Evolutionary conservation across 2,113 vertebrate genomes (phyloP), one percentile per base, ranked within the genome.

Genomic region (Crotalus viridis): DNA sequence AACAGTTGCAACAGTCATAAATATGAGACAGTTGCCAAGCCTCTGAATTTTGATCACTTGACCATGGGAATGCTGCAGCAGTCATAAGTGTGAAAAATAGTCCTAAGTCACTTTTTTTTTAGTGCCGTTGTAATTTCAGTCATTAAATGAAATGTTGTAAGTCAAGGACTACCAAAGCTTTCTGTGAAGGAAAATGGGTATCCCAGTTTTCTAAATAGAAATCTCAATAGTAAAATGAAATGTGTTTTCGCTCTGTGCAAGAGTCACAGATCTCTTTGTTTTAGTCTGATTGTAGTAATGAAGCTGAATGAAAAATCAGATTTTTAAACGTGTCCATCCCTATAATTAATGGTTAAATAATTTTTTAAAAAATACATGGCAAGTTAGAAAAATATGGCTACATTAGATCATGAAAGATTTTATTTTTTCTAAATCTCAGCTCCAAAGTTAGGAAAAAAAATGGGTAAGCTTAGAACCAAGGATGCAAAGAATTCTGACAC

Each of bases 401-500:
- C 22, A 54, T 26, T 12, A 64, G 8, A 12, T 39, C 28, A 51
- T 7, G 26, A 28, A n/a, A n/a, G 3, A 8, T 28, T 56, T 46
- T 5, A 12, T 51, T 85, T 56, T 28, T 13, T 28, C 17, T 48
- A n/a, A 85, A 39, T 13, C 55, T 51, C 88, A 85, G 56, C 46
- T 61, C 52, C 81, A 64, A 86, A 81, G 26, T 85, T 93, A 81
- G 74, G 64, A 59, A 81, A 85, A 92, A 92, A 89, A 61, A 85
- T 4, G 13, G 81, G n/a, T 92, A 85, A 52, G 26, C 55, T 86
- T 90, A 86, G 85, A 91, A 52, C 28, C 39, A n/a, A 55, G 69
- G 74, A 90, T 90, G 92, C 88, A 93, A 86, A 28, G 87, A 90
- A 90, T 90, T 56, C 43, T 90, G 74, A 26, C 55, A 33, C 43